Conservation (phyloP, 2,797 vertebrate genomes). For the Alfaro cultratus region DNA sequence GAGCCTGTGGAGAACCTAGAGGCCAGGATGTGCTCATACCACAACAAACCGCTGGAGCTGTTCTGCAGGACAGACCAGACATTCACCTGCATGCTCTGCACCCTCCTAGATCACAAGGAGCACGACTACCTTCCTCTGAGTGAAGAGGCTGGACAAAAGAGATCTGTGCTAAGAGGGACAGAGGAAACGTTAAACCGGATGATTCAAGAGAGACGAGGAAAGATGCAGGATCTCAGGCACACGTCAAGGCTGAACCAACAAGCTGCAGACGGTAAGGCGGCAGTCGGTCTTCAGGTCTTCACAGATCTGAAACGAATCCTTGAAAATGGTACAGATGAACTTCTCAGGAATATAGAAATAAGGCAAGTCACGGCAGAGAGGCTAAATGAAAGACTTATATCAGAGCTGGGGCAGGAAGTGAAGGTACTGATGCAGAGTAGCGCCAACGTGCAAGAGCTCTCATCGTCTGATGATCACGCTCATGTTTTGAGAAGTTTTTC, state of each 20-base stretch:
- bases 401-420: not conserved
- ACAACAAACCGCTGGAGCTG: not conserved
- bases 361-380: not conserved
- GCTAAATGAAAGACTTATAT: not conserved
- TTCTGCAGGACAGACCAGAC: not conserved
- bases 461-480: constrained; percentile 3
- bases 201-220: not conserved
- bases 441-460: not conserved
- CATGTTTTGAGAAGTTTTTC: constrained; percentile 10
- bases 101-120: not conserved
- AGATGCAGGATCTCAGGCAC: not conserved
- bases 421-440: not conserved
- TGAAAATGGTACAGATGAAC: not conserved
- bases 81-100: not conserved
- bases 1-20: constrained; percentile 14
- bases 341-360: not conserved
- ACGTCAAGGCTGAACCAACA: not conserved
- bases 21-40: not conserved
- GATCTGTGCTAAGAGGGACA: not conserved
- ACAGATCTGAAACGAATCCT: not conserved
- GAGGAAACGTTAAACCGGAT: not conserved
- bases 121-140: not conserved
- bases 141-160: not conserved
- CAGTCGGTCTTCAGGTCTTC: not conserved
- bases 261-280: not conserved